phyloP scores from a whole-genome alignment of 2,797 vertebrate genomes.

The Poeciliopsis gracilis region DNA sequence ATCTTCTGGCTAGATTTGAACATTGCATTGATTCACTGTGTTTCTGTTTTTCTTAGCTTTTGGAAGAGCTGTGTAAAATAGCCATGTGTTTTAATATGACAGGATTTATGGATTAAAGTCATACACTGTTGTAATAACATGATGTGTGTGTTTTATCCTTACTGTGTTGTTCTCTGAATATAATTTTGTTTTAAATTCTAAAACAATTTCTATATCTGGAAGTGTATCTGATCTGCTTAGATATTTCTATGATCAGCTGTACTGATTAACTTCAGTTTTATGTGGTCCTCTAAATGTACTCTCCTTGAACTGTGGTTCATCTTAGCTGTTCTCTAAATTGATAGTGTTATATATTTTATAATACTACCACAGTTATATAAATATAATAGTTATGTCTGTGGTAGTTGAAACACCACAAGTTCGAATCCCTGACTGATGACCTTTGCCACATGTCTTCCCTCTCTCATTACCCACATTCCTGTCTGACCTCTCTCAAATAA shows the following conservation, averaged over 20 bases:
- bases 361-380: no score
- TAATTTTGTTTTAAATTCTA: background rate
- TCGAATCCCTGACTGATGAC: no score
- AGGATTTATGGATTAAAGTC: conserved; percentile 68
- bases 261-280: background rate
- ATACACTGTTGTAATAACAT: conserved; percentile 67
- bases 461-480: no score
- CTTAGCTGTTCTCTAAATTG: background rate
- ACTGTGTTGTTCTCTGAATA: conserved; percentile 2
- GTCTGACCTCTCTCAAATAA: no score
- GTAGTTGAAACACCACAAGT: no score
- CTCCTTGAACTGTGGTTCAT: no score
- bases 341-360: background rate
- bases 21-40: conserved; percentile 19
- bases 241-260: background rate
- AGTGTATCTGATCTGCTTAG: background rate
- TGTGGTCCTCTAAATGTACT: background rate
- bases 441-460: no score
- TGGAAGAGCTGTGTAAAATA: conserved; percentile 65
- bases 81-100: conserved; percentile 69
- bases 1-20: conserved; percentile 26
- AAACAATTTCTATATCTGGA: background rate
- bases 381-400: no score
- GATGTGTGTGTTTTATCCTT: conserved; percentile 19
- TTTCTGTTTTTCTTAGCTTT: conserved; percentile 59